A percentile compares a stretch with the other conserved stretches of the same genome.
phyloP scores from a whole-genome alignment of 2,888 invertebrate species.

The Hemistola chrysoprasaria region DNA sequence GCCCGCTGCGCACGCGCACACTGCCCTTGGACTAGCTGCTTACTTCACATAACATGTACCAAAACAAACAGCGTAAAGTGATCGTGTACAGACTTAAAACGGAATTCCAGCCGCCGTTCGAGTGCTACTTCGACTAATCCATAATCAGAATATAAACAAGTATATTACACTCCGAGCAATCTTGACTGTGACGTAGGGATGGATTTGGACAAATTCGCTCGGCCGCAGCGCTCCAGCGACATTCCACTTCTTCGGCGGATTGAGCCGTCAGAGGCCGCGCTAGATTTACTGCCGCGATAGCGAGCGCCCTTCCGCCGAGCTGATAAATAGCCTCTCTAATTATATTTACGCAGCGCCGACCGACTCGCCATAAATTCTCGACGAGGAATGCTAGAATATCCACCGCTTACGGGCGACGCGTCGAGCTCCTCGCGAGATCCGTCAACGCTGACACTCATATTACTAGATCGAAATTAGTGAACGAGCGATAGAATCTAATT shows the following conservation, averaged over 20 bases:
- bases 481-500: slow-evolving; percentile 52
- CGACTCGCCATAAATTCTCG: slow-evolving; percentile 71
- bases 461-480: slow-evolving; percentile 57
- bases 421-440: slow-evolving; percentile 48
- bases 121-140: slow-evolving; percentile 39
- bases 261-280: slow-evolving; percentile 67
- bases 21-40: slow-evolving; percentile 53
- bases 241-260: slow-evolving; percentile 66
- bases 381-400: slow-evolving; percentile 66
- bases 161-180: slow-evolving; percentile 40
- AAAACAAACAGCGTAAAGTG: slow-evolving; percentile 34
- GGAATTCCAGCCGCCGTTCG: slow-evolving; percentile 46
- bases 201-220: slow-evolving; percentile 49
- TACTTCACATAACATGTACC: slow-evolving; percentile 38
- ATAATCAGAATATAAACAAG: too few species aligned
- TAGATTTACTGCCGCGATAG: slow-evolving; percentile 75
- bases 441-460: slow-evolving; percentile 57
- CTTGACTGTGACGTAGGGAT: slow-evolving; percentile 55
- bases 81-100: slow-evolving; percentile 35
- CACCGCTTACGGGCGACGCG: slow-evolving; percentile 59
- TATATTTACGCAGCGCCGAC: slow-evolving; percentile 79
- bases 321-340: slow-evolving; percentile 80
- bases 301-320: slow-evolving; percentile 73
- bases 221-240: slow-evolving; percentile 45
- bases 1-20: slow-evolving; percentile 42